Conservation (phyloP, 2,888 invertebrate species). For the Imbricaverruca yamaguchii region DNA sequence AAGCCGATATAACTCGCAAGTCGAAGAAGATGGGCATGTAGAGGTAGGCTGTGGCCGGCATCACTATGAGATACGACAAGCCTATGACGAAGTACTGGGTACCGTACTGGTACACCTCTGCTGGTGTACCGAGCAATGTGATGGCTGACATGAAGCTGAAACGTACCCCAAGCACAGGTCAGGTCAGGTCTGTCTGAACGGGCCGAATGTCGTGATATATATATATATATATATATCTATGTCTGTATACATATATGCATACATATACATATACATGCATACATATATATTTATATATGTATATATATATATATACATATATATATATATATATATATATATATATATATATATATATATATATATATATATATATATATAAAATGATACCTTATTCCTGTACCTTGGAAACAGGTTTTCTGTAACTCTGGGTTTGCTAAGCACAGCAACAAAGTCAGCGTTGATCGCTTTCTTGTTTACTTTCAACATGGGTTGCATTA, state of each 20-base stretch:
- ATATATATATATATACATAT: background rate
- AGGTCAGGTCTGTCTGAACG: background rate
- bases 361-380: background rate
- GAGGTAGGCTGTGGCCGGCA: slow-evolving; percentile 53
- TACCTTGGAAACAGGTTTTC: no score
- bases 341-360: slow-evolving; percentile 23
- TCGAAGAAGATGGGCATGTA: slow-evolving; percentile 81
- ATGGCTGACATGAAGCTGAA: slow-evolving; percentile 48
- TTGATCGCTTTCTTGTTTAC: no score
- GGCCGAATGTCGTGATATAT: background rate
- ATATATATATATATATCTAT: background rate
- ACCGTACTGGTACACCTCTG: slow-evolving; percentile 51
- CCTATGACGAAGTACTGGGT: slow-evolving; percentile 55
- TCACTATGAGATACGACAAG: slow-evolving; percentile 40
- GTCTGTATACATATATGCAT: slow-evolving; percentile 7
- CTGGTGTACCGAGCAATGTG: slow-evolving; percentile 47
- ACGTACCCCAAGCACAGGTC: background rate
- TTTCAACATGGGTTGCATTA: no score
- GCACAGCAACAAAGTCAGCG: no score
- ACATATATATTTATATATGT: slow-evolving; percentile 13
- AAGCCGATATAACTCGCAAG: slow-evolving; percentile 72
- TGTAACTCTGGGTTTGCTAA: no score
- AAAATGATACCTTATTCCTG: background rate
- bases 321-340: background rate
- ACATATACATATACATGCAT: slow-evolving; percentile 12